Percentiles rank a stretch among this genome's conserved stretches.
These are phyloP conservation scores for Macrosiphum euphorbiae DNA, from an alignment of 2,888 invertebrate genomes.

Conservation along the genomic window DNA sequence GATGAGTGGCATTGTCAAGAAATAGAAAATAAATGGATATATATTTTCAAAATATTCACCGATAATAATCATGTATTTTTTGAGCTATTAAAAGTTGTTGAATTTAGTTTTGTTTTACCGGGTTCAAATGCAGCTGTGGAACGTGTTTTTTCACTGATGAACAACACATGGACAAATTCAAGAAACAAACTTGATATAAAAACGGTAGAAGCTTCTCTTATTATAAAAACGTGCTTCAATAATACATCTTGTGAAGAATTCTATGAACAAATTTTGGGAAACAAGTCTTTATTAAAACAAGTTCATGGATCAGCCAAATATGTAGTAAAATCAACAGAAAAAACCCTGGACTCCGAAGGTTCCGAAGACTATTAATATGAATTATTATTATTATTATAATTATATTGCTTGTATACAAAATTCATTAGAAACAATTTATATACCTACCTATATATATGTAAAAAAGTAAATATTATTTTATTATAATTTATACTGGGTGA, in stretches of 20 bases:
- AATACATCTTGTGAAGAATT: conserved; percentile 27
- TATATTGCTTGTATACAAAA: no score
- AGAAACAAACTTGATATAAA: conserved; percentile 42
- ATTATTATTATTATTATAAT: conserved; percentile 9
- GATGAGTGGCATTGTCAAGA: conserved; percentile 5
- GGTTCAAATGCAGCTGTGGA: conserved; percentile 40
- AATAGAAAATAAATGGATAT: no score
- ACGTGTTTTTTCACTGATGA: conserved; percentile 19
- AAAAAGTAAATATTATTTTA: no score
- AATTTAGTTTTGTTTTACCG: conserved; percentile 43
- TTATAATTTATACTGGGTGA: no score
- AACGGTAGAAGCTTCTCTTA: conserved; percentile 38
- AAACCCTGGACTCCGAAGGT: background rate
- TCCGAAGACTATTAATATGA: background rate
- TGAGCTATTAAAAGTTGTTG: background rate
- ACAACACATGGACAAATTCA: conserved; percentile 12
- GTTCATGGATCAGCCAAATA: conserved; percentile 34
- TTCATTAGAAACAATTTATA: no score
- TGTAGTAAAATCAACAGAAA: background rate
- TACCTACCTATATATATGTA: no score
- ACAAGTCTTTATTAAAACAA: conserved; percentile 16
- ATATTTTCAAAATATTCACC: no score
- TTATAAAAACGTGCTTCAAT: conserved; percentile 13
- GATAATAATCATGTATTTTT: no score
- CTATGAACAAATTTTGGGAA: conserved; percentile 21